Percentiles rank a stretch among this genome's conserved stretches.
Conservation (phyloP, 2,888 invertebrate species). For the Ernsta delagoae region DNA sequence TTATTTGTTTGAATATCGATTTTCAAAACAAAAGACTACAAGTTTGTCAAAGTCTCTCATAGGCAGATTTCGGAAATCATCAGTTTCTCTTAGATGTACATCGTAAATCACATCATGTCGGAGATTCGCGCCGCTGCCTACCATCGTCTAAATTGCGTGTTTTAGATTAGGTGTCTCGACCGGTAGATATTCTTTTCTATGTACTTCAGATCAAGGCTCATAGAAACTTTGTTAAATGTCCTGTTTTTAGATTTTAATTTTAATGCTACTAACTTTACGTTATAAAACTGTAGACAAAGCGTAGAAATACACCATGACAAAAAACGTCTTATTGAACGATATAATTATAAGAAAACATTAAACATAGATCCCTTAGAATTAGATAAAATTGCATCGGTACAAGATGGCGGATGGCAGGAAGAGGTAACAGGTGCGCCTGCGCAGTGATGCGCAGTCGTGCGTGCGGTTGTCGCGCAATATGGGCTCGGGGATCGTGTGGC, state of each 20-base stretch:
- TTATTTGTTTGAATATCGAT: not conserved
- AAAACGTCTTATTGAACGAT: not conserved
- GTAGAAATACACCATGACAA: not conserved
- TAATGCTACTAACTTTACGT: too few species aligned
- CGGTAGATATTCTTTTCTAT: too few species aligned
- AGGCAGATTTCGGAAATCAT: not conserved
- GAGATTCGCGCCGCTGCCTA: slow-evolving; percentile 54
- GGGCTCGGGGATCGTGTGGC: slow-evolving; percentile 34
- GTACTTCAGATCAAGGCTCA: not conserved
- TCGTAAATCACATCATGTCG: slow-evolving; percentile 52
- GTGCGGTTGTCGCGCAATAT: slow-evolving; percentile 53
- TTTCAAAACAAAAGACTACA: not conserved
- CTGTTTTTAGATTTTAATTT: not conserved
- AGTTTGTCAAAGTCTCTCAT: not conserved
- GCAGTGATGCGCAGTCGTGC: slow-evolving; percentile 63
- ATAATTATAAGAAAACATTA: not conserved
- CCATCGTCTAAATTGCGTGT: slow-evolving; percentile 51
- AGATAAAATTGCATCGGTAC: slow-evolving; percentile 39
- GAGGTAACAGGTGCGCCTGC: slow-evolving; percentile 48
- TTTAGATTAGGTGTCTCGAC: slow-evolving; percentile 18
- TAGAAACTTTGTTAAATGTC: not conserved
- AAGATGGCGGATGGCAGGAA: slow-evolving; percentile 74
- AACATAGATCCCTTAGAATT: slow-evolving; percentile 9
- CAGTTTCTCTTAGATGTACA: slow-evolving; percentile 16
- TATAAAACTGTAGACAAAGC: not conserved